Conservation (phyloP, 2,113 vertebrate genomes). For the Alligator sinensis region DNA sequence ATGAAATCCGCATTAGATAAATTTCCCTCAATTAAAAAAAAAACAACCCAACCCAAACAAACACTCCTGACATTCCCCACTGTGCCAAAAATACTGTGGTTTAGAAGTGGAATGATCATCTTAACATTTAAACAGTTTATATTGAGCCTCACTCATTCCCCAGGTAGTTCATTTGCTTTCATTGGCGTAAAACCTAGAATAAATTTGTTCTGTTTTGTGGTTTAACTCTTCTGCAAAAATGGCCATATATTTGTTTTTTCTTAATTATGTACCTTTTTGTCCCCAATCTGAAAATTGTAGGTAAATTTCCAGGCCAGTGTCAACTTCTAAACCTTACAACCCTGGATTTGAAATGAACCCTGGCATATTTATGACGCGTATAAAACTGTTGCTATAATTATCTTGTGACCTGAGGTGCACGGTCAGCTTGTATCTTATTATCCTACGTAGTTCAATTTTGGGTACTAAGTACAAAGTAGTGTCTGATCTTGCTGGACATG, state of each 20-base stretch:
- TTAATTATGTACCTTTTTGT: too few species aligned
- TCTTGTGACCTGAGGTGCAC: background rate
- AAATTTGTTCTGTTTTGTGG: background rate
- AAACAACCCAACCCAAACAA: background rate
- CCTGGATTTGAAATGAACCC: background rate
- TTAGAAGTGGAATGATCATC: background rate
- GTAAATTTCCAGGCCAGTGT: background rate
- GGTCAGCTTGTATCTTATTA: background rate
- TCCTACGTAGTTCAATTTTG: background rate
- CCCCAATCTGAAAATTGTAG: fast-evolving
- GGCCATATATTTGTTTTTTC: too few species aligned
- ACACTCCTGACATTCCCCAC: background rate
- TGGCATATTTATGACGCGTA: background rate
- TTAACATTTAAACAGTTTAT: fast-evolving
- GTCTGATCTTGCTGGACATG: background rate
- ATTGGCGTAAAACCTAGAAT: too few species aligned
- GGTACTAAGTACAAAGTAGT: background rate
- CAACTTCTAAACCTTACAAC: background rate
- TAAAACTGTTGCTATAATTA: background rate
- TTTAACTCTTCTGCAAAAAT: background rate
- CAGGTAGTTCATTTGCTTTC: background rate
- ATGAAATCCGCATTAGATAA: background rate
- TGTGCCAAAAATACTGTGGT: background rate
- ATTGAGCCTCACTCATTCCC: background rate
- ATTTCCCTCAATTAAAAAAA: too few species aligned